Evolutionary conservation across 2,797 vertebrate species (phyloP), one percentile per base, ranked within the genome.

Genomic region (Clarias laeviceps): DNA sequence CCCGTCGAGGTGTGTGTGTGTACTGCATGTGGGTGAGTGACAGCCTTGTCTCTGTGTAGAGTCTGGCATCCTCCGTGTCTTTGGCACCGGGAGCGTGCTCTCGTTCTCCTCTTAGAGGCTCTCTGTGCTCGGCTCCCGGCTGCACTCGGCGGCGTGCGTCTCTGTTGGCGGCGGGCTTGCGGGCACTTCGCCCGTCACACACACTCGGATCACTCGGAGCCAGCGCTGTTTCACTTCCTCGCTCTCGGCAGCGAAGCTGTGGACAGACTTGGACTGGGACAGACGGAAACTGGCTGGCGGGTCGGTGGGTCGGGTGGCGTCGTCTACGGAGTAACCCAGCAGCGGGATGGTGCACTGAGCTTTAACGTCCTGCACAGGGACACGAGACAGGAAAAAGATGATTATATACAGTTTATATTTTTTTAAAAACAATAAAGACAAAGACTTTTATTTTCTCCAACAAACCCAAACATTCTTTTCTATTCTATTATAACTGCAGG

Each of bases 201-300:
- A 97, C 91, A 97, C 91, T 72, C 96, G 93, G 85, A 99, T 97
- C 85, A 98, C 94, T 92, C 94, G 96, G 15, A 99, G 94, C 98
- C 98, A 99, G 89, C 97, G 97, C 90, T 97, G 97, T 89, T 98
- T 99, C 1, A 97, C 91, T 73, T 99, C 98, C 87, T 99, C 97
- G 0, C 87, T 96, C 86, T 99, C 98, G 0, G 98, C 98, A 0
- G 96, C 94, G 78, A 99, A 99, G 93, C 94, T 97, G 93, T 99
- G 97, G 83, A 96, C 92, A 20, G 95, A 99, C 89, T 98, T 99
- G 20, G 98, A 99, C 93, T 99, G 98, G 59, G 97, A 95, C 90
- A 99, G 94, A 89, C 94, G 97, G 94, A 99, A 99, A 91, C 94
- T 97, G 87, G 96, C 94, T 0, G 97, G 96, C 70, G 95, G 92